Evolutionary conservation across 2,888 invertebrate genomes (phyloP), one percentile per base, ranked within the genome.

Genomic region (Lissonota sp.): DNA sequence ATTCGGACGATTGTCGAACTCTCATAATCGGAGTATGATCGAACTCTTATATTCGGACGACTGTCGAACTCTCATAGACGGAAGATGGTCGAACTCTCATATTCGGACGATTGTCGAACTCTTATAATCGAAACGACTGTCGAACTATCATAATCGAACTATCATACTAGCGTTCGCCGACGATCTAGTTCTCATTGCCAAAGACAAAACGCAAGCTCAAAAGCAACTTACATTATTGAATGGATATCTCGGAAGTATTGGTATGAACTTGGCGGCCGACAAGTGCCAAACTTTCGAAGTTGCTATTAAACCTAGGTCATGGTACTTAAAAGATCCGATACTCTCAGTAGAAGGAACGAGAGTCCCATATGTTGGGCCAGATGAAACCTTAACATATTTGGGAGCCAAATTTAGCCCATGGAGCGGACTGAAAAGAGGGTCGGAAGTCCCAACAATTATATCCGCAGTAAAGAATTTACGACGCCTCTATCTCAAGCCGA

Each of bases 161-260:
- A n/a, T 83, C 0, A 63, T 77, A 0, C 7, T 85, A 0, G 86
- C 83, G 0, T 87, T 86, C 7, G 86, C 86, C 0, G 86, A 87
- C 53, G 86, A 87, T 12, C 6, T 86, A 0, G 84, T 86, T 0
- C 12, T 84, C 0, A 0, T 86, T 0, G 84, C 37, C 0, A 39
- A 12, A 0, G 14, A 70, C 6, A 5, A 2, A 0, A 2, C 1
- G 0, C 71, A 74, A 5, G 82, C 84, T 0, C 53, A 71, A 4
- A 0, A 12, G 0, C 85, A 86, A 7, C 2, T 84, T 0, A 0
- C 3, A 0, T n/a, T 5, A 0, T 16, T 83, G 0, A 0, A 6
- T 0, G 6, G n/a, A 0, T 79, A 58, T 7, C 37, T 87, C 0
- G 5, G 0, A 0, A 0, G 0, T 0, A 0, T 86, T 0, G 84